Conservation (phyloP, 2,797 vertebrate species). For the Garrulus glandarius region DNA sequence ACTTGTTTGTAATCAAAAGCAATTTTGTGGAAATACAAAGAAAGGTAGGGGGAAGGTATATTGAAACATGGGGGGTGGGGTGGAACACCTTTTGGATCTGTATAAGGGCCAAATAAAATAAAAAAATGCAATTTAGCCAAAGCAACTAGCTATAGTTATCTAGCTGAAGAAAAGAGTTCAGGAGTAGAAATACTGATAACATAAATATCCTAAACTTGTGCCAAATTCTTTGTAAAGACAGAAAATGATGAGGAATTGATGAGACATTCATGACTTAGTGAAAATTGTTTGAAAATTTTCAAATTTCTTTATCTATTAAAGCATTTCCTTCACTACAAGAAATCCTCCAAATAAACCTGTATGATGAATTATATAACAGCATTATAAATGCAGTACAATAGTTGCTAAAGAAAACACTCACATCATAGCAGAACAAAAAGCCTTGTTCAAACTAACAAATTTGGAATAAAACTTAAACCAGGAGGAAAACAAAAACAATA, state of each 20-base stretch:
- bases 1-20: neutral
- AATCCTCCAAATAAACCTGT: neutral
- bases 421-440: neutral
- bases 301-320: neutral
- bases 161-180: neutral
- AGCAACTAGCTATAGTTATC: neutral
- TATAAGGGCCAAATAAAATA: neutral
- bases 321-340: neutral
- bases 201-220: neutral
- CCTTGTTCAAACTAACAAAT: neutral
- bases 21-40: neutral
- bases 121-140: neutral
- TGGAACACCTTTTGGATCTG: neutral
- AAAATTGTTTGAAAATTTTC: neutral
- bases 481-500: neutral
- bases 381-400: neutral
- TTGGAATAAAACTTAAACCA: neutral
- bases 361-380: neutral
- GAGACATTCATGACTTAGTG: neutral
- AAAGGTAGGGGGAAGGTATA: neutral
- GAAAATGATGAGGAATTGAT: neutral
- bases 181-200: neutral
- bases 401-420: neutral
- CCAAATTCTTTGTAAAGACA: neutral
- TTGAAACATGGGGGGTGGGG: fast-evolving